Evolutionary conservation across 2,888 invertebrate species (phyloP).

Genomic region (Thymelicus sylvestris): DNA sequence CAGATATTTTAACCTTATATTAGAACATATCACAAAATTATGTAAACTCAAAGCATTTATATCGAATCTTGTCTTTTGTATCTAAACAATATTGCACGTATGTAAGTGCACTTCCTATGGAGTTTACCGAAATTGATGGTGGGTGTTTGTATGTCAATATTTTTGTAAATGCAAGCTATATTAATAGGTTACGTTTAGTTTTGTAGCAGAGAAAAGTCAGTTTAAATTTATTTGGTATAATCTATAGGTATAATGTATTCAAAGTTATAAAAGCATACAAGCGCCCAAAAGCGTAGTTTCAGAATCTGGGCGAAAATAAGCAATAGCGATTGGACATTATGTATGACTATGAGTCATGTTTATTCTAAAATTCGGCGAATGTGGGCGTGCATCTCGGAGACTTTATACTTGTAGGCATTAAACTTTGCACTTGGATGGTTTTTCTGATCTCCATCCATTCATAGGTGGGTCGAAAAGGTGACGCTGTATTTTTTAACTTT

Average conservation of each 20-base stretch:
- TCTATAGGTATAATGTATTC: slow-evolving; percentile 21
- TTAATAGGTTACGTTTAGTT: slow-evolving; percentile 29
- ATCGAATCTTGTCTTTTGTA: slow-evolving; percentile 19
- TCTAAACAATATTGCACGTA: slow-evolving; percentile 12
- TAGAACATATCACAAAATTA: slow-evolving; percentile 6
- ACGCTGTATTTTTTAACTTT: background rate
- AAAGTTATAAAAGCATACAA: slow-evolving; percentile 34
- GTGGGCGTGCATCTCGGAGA: background rate
- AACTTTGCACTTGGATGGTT: background rate
- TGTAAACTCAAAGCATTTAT: slow-evolving; percentile 30
- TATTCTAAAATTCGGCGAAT: background rate
- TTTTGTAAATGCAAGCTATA: slow-evolving; percentile 30
- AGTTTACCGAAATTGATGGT: slow-evolving; percentile 4
- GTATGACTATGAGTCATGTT: background rate
- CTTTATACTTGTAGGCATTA: slow-evolving; percentile 1
- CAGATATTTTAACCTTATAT: slow-evolving; percentile 2
- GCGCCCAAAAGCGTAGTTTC: slow-evolving; percentile 49
- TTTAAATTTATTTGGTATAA: slow-evolving; percentile 21
- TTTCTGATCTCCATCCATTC: background rate
- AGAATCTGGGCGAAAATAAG: slow-evolving; percentile 39
- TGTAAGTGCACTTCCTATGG: slow-evolving; percentile 9
- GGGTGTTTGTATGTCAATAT: slow-evolving; percentile 30
- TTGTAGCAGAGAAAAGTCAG: slow-evolving; percentile 22
- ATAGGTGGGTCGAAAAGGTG: background rate
- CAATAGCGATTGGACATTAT: slow-evolving; percentile 28